Evolutionary conservation across 2,113 vertebrate genomes (phyloP).

Genomic region (Ibidorhyncha struthersii): DNA sequence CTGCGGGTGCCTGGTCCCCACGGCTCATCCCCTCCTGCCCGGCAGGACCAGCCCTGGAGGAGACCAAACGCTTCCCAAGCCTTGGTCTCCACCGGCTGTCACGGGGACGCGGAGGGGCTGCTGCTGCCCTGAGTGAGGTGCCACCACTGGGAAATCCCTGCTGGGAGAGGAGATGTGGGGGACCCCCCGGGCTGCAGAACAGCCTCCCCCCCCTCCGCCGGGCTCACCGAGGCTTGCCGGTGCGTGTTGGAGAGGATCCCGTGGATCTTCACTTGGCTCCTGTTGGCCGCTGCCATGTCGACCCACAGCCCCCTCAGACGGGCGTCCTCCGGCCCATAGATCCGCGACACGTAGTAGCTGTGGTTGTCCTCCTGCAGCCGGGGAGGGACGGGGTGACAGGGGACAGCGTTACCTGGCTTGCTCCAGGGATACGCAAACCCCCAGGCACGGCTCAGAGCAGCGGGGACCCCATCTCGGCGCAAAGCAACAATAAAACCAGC

Average conservation of each 20-base stretch:
- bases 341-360: conserved; percentile 87
- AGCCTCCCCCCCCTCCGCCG: accelerated
- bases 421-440: background rate
- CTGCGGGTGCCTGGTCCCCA: too few species aligned
- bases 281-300: conserved; percentile 75
- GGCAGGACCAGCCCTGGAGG: background rate
- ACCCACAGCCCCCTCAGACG: conserved; percentile 83
- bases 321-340: conserved; percentile 81
- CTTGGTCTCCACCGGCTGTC: too few species aligned
- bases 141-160: background rate
- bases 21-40: background rate
- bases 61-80: accelerated
- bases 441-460: background rate
- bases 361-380: conserved; percentile 85
- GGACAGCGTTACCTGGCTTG: accelerated
- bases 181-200: background rate
- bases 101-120: accelerated
- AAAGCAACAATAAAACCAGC: background rate
- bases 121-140: accelerated
- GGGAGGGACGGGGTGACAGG: background rate
- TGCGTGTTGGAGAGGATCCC: conserved; percentile 92
- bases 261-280: conserved; percentile 85
- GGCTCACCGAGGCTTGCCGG: conserved; percentile 90
- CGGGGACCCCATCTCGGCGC: accelerated
- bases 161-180: background rate